Evolutionary conservation across 2,797 vertebrate species (phyloP).

Genomic region (Bradypodion ventrale): DNA sequence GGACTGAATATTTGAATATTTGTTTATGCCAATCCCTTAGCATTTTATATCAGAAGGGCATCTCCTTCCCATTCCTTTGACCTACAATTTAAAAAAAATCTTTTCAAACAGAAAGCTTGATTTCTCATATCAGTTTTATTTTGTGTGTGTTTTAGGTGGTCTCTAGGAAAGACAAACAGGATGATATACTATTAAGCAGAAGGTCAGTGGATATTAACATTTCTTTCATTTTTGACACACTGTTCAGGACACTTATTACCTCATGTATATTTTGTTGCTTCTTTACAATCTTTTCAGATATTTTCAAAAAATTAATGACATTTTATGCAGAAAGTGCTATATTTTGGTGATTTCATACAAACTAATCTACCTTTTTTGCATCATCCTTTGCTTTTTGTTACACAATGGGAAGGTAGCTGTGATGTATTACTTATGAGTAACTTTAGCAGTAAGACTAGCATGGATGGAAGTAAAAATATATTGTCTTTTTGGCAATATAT

Average conservation of each 20-base stretch:
- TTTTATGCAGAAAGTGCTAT: not conserved
- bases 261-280: not conserved
- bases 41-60: not conserved
- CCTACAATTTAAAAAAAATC: not conserved
- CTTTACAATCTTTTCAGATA: not conserved
- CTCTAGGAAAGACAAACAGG: conserved; percentile 67
- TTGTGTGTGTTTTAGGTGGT: conserved; percentile 74
- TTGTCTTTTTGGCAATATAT: not conserved
- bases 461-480: not conserved
- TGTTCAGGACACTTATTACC: not conserved
- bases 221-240: not conserved
- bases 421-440: not conserved
- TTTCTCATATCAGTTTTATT: conserved; percentile 13
- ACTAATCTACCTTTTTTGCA: not conserved
- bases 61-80: not conserved
- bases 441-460: not conserved
- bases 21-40: not conserved
- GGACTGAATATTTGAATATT: not conserved
- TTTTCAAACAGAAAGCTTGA: not conserved
- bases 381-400: not conserved
- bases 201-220: conserved; percentile 51
- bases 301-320: not conserved
- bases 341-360: not conserved
- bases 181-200: conserved; percentile 65
- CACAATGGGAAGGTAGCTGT: not conserved